A percentile compares a stretch with the other conserved stretches of the same genome.
phyloP scores from a whole-genome alignment of 1,140 invertebrate species.

The Hycleus cichorii region DNA sequence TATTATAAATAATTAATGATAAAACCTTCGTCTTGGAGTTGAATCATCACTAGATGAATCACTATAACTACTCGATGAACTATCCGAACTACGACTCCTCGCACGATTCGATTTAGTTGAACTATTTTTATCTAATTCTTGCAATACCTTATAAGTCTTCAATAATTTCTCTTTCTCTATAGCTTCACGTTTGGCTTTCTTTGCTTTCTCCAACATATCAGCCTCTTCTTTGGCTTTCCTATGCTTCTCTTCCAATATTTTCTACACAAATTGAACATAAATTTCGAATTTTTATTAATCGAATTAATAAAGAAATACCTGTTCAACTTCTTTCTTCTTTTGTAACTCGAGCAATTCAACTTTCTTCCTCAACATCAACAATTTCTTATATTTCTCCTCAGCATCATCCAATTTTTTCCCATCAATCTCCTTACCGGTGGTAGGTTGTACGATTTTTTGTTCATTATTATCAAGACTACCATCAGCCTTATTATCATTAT shows the following conservation, averaged over 20 bases:
- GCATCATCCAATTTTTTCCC: slow-evolving; percentile 39
- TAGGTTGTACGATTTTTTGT: slow-evolving; percentile 14
- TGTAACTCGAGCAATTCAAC: slow-evolving; percentile 45
- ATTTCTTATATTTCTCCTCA: slow-evolving; percentile 41
- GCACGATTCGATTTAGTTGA: slow-evolving; percentile 12
- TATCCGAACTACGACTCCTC: slow-evolving; percentile 21
- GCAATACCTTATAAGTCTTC: slow-evolving; percentile 37
- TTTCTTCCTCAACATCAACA: slow-evolving; percentile 47
- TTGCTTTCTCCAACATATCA: slow-evolving; percentile 46
- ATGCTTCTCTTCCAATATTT: slow-evolving; percentile 41
- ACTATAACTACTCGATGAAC: slow-evolving; percentile 12
- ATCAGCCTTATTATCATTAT: background rate
- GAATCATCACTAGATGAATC: slow-evolving; percentile 2
- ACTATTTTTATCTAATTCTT: slow-evolving; percentile 34
- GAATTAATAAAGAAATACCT: slow-evolving; percentile 16
- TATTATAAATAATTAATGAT: no score
- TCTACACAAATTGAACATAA: slow-evolving; percentile 25
- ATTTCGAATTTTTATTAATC: background rate
- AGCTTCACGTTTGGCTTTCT: slow-evolving; percentile 38
- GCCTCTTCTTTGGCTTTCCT: slow-evolving; percentile 43
- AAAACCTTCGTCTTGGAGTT: no score
- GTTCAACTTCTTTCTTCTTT: slow-evolving; percentile 38
- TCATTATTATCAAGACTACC: background rate
- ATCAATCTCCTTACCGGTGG: slow-evolving; percentile 24
- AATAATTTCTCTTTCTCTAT: slow-evolving; percentile 39